Evolutionary conservation across 2,113 vertebrate species (phyloP).

Genomic region (Guaruba guarouba): DNA sequence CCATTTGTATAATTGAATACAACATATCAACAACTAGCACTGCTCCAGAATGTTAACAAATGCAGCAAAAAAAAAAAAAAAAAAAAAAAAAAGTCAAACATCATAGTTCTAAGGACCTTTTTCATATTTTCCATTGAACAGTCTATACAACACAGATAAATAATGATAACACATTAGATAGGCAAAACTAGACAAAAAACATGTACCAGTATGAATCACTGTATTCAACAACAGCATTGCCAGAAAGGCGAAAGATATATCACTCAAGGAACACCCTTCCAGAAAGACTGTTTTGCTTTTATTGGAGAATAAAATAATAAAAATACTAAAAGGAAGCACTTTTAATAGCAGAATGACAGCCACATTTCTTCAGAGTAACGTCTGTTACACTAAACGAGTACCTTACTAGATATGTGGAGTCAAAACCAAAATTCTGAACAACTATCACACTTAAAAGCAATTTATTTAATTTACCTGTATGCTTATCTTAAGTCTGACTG

Average conservation of each 20-base stretch:
- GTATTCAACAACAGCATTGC: neutral
- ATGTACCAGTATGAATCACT: neutral
- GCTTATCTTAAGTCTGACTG: neutral
- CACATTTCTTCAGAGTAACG: neutral
- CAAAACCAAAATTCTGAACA: neutral
- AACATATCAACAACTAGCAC: neutral
- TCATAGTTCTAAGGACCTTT: neutral
- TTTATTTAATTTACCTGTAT: neutral
- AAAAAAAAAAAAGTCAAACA: neutral
- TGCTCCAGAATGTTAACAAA: neutral
- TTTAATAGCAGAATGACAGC: neutral
- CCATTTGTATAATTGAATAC: neutral
- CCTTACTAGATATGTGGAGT: neutral
- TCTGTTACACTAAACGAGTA: neutral
- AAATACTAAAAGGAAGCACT: conserved; percentile 16
- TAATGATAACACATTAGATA: neutral
- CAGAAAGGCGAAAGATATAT: neutral
- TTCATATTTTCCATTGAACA: neutral
- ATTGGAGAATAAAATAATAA: neutral
- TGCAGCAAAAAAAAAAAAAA: neutral
- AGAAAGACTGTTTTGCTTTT: neutral
- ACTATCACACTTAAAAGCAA: neutral
- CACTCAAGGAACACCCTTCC: neutral
- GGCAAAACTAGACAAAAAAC: neutral
- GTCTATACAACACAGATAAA: neutral